Evolutionary conservation across 2,113 vertebrate genomes (phyloP).

Genomic region (Speoplatyrhinus poulsoni): DNA sequence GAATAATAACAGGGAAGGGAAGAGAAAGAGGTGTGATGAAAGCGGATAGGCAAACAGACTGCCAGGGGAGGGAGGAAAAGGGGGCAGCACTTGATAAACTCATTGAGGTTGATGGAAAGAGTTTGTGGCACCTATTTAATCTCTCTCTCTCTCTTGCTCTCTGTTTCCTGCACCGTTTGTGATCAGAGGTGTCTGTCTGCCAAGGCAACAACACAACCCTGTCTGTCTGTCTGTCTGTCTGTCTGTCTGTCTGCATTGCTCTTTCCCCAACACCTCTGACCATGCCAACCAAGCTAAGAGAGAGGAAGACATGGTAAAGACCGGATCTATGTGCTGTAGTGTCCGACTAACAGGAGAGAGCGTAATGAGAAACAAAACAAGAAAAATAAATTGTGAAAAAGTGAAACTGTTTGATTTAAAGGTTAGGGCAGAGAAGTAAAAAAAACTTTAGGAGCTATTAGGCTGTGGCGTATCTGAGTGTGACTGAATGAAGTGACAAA

Average conservation of each 20-base stretch:
- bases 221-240: slow-evolving; percentile 13
- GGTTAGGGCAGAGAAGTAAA: not conserved
- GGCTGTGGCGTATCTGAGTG: not conserved
- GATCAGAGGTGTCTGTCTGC: slow-evolving; percentile 58
- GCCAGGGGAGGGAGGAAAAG: not conserved
- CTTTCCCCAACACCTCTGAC: slow-evolving; percentile 4
- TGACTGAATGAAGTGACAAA: slow-evolving; percentile 5
- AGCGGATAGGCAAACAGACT: slow-evolving; percentile 18
- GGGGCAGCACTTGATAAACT: slow-evolving; percentile 45
- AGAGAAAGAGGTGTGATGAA: not conserved
- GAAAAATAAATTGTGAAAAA: slow-evolving; percentile 22
- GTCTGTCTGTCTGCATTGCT: not conserved
- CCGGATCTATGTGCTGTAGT: not conserved
- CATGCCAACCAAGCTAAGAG: slow-evolving; percentile 14
- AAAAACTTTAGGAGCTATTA: slow-evolving; percentile 7
- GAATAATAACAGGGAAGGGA: slow-evolving; percentile 1
- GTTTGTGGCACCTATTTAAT: slow-evolving; percentile 62
- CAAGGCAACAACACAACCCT: slow-evolving; percentile 16
- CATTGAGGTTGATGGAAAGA: slow-evolving; percentile 64
- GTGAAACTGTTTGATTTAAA: slow-evolving; percentile 8
- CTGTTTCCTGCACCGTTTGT: slow-evolving; percentile 26
- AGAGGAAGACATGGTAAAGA: not conserved
- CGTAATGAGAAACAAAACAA: not conserved
- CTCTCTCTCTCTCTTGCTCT: slow-evolving; percentile 46
- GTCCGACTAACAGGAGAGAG: slow-evolving; percentile 7